Conservation (phyloP, 2,888 invertebrate genomes). For the Pasiphila rectangulata region DNA sequence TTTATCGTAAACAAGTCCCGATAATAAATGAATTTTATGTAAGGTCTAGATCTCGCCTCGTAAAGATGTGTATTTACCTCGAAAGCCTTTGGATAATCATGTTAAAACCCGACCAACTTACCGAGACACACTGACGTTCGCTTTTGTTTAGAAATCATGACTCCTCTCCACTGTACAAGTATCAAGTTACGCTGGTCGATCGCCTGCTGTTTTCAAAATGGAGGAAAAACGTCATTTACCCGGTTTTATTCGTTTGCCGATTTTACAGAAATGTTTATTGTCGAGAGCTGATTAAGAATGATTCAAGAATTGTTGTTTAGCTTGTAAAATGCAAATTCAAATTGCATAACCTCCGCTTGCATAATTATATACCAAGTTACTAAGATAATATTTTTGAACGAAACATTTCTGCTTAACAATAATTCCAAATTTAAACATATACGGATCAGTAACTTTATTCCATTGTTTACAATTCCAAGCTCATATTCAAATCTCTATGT, state of each 20-base stretch:
- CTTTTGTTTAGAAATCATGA: slow-evolving; percentile 3
- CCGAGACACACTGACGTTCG: slow-evolving; percentile 10
- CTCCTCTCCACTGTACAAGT: slow-evolving; percentile 5
- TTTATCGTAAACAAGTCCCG: slow-evolving; percentile 16
- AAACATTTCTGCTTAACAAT: too few species aligned
- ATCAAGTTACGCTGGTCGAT: slow-evolving; percentile 18
- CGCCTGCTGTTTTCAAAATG: slow-evolving; percentile 24
- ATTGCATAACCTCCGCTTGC: too few species aligned
- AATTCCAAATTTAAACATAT: not conserved
- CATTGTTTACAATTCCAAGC: not conserved
- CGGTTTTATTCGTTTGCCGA: slow-evolving; percentile 19
- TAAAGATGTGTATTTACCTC: slow-evolving; percentile 31
- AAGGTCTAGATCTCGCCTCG: slow-evolving; percentile 27
- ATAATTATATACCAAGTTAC: too few species aligned
- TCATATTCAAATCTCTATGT: slow-evolving; percentile 2
- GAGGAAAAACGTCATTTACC: slow-evolving; percentile 20
- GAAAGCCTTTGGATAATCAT: slow-evolving; percentile 24
- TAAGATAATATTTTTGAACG: too few species aligned
- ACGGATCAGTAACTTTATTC: not conserved
- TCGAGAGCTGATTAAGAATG: slow-evolving; percentile 20
- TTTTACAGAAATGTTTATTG: slow-evolving; percentile 23
- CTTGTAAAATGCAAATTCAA: not conserved
- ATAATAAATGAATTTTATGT: slow-evolving; percentile 26
- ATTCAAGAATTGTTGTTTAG: not conserved
- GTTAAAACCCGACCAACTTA: slow-evolving; percentile 20